A percentile compares a stretch with the other conserved stretches of the same genome.
phyloP scores from a whole-genome alignment of 2,888 invertebrate genomes.

The Heteromyza rotundicornis region DNA sequence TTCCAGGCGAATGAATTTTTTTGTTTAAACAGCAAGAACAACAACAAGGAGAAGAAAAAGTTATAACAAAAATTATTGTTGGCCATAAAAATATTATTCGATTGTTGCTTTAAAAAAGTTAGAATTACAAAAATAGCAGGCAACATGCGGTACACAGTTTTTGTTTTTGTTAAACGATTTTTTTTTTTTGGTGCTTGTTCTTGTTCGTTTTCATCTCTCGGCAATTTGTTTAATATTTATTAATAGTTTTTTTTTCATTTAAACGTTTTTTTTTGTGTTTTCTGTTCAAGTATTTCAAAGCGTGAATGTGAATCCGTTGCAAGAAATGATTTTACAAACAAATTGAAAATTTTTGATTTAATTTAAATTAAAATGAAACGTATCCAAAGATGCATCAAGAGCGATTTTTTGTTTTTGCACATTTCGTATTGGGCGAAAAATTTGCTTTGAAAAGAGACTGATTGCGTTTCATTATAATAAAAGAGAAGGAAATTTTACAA shows the following conservation, averaged over 20 bases:
- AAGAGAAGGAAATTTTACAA: constrained; percentile 18
- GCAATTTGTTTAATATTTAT: neutral
- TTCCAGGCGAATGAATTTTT: neutral
- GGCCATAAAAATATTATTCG: constrained; percentile 46
- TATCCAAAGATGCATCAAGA: constrained; percentile 62
- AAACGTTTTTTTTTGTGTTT: neutral
- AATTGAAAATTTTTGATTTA: neutral
- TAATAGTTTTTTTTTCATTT: constrained; percentile 9
- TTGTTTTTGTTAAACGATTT: neutral
- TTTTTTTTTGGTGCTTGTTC: constrained; percentile 18
- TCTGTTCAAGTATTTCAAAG: constrained; percentile 30
- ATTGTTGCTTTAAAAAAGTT: constrained; percentile 37
- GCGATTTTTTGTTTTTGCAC: no score
- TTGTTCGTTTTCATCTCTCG: no score
- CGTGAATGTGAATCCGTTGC: neutral
- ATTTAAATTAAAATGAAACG: constrained; percentile 47
- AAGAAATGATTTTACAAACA: neutral
- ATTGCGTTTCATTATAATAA: constrained; percentile 54
- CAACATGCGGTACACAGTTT: neutral
- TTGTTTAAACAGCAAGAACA: constrained; percentile 19
- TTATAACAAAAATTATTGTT: constrained; percentile 36
- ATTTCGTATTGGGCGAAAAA: neutral
- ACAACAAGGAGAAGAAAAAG: constrained; percentile 13
- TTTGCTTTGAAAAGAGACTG: constrained; percentile 59
- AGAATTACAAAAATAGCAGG: constrained; percentile 12